Evolutionary conservation across 2,888 invertebrate genomes (phyloP), one percentile per base, ranked within the genome.

Genomic region (Orthonychiurus folsomi): DNA sequence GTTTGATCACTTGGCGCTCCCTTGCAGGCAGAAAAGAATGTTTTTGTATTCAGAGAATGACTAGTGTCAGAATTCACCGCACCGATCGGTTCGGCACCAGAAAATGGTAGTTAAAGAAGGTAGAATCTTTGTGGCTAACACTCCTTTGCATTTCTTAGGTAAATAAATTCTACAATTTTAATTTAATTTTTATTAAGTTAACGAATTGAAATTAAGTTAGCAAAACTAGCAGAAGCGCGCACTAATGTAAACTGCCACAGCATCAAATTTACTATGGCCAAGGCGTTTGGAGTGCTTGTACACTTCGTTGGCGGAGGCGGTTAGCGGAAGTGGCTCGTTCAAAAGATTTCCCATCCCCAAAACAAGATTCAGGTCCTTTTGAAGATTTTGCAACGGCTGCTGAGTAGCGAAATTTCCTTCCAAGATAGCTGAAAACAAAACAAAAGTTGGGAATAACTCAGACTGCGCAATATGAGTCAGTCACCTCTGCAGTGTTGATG

Each of bases 201-300:
- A n/a, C n/a, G n/a, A n/a, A n/a, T n/a, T n/a, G n/a, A n/a, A n/a
- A n/a, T n/a, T n/a, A n/a, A n/a, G n/a, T n/a, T n/a, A n/a, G n/a
- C n/a, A n/a, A 66, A 73, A 47, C 15, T n/a, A 50, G 18, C 18
- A 93, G 84, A 91, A 91, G 76, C 91, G 82, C 73, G 91, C 88
- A 74, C 90, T 83, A 75, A 92, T 88, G 80, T 92, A 94, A 67
- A 95, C 91, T 69, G 94, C 92, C 71, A 93, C 88, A 23, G 89
- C 89, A 80, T 96, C 95, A 77, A 93, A 90, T 75, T 90, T 89
- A 56, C 91, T 89, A 77, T 93, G 94, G 21, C 95, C 95, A 73
- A 93, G 85, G 66, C 93, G 86, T 78, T 93, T 89, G 73, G 94
- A 93, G 78, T 94, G 93, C 79, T 95, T 95, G 81, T 91, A 95